Evolutionary conservation across 2,797 vertebrate species (phyloP).

Genomic region (Eleutherodactylus coqui): DNA sequence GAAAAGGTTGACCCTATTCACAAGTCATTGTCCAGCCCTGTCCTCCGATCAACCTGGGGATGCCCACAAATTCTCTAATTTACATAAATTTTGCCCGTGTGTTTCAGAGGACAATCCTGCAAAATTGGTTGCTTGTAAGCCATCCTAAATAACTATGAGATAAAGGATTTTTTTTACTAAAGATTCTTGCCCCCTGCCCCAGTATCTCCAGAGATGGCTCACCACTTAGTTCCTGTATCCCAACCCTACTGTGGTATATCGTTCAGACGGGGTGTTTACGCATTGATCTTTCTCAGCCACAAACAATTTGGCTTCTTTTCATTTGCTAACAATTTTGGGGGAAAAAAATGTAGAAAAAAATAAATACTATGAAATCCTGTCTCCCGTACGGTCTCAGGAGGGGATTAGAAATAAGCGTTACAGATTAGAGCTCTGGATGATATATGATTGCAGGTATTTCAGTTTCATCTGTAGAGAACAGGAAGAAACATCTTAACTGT

Average conservation of each 20-base stretch:
- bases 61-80: background rate
- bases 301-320: conserved; percentile 15
- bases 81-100: background rate
- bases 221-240: background rate
- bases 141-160: background rate
- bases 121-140: background rate
- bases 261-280: background rate
- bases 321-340: background rate
- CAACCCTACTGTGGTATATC: background rate
- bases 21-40: background rate
- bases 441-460: conserved; percentile 24
- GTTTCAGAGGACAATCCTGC: background rate
- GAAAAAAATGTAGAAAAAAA: background rate
- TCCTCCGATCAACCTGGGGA: background rate
- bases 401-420: conserved; percentile 11
- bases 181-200: background rate
- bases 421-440: conserved; percentile 26
- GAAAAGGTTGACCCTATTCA: background rate
- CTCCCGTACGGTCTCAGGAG: conserved; percentile 22
- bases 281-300: background rate
- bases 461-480: conserved; percentile 4
- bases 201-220: background rate
- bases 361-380: background rate
- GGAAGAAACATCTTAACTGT: conserved; percentile 25
- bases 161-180: background rate